These are phyloP conservation scores for Cherax quadricarinatus DNA, from an alignment of 1,140 invertebrate genomes.

Conservation along the genomic window DNA sequence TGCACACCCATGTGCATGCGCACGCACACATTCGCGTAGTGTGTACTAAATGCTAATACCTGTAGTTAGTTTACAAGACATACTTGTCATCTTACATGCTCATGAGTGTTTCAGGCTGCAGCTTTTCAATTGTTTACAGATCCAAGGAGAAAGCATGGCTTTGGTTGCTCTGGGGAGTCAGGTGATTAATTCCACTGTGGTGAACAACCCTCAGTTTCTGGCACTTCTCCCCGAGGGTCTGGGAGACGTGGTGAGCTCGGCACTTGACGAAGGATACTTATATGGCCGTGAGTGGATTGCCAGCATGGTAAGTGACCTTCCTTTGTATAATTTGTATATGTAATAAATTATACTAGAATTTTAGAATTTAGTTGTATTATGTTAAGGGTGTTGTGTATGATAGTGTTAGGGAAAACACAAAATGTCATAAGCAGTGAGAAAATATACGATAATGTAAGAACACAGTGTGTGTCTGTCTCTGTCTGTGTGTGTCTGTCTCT, in stretches of 20 bases:
- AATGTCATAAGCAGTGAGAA: no score
- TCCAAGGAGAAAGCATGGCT: constrained; percentile 96
- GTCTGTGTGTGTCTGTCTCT: no score
- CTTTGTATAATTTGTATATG: background rate
- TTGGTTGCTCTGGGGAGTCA: constrained; percentile 92
- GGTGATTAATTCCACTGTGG: constrained; percentile 92
- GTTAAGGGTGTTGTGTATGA: no score
- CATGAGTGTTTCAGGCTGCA: no score
- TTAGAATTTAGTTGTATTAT: background rate
- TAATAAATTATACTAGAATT: background rate
- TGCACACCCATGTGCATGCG: no score
- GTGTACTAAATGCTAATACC: no score
- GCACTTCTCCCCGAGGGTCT: constrained; percentile 85
- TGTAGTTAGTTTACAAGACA: no score
- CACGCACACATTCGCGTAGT: no score
- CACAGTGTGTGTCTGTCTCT: no score
- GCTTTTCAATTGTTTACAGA: constrained; percentile 79
- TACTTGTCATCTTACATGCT: no score
- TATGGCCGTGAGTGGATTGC: constrained; percentile 92
- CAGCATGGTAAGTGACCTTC: constrained; percentile 81
- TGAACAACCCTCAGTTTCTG: constrained; percentile 90
- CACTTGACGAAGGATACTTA: constrained; percentile 93
- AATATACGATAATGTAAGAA: no score
- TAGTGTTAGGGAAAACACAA: no score
- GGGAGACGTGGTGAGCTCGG: constrained; percentile 89